Evolutionary conservation across 2,888 invertebrate genomes (phyloP).

Genomic region (Exephanes ischioxanthus): DNA sequence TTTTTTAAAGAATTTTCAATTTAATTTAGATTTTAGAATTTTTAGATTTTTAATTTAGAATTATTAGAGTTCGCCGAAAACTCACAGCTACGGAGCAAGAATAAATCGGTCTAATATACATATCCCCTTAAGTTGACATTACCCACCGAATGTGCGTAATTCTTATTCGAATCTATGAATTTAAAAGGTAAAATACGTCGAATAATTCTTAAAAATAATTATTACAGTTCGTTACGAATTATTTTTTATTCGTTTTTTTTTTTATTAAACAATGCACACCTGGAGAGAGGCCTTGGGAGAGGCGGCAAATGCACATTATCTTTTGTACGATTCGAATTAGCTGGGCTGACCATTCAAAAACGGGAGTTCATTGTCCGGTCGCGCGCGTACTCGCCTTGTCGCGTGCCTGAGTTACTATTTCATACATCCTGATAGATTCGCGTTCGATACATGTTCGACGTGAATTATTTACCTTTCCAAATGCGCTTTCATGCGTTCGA

Average conservation of each 20-base stretch:
- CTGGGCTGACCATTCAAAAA: slow-evolving; percentile 46
- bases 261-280: slow-evolving; percentile 69
- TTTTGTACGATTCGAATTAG: slow-evolving; percentile 64
- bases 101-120: slow-evolving; percentile 36
- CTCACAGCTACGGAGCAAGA: slow-evolving; percentile 43
- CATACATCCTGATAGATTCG: slow-evolving; percentile 20
- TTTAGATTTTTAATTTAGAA: no score
- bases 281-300: slow-evolving; percentile 62
- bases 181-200: not conserved
- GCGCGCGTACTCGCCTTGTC: not conserved
- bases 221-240: not conserved
- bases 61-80: no score
- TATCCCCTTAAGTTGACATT: not conserved
- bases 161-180: not conserved
- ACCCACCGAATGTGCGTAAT: slow-evolving; percentile 48
- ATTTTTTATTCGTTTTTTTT: slow-evolving; percentile 46
- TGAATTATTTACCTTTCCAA: slow-evolving; percentile 9
- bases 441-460: slow-evolving; percentile 25
- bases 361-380: slow-evolving; percentile 38
- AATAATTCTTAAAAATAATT: not conserved
- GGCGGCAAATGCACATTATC: slow-evolving; percentile 74
- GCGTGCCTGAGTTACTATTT: slow-evolving; percentile 42
- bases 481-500: slow-evolving; percentile 29
- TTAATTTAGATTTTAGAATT: no score
- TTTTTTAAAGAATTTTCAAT: not conserved